Evolutionary conservation across 53 echinoderm and acorn worm species (phyloP).

Genomic region (Hippasteria phrygiana): DNA sequence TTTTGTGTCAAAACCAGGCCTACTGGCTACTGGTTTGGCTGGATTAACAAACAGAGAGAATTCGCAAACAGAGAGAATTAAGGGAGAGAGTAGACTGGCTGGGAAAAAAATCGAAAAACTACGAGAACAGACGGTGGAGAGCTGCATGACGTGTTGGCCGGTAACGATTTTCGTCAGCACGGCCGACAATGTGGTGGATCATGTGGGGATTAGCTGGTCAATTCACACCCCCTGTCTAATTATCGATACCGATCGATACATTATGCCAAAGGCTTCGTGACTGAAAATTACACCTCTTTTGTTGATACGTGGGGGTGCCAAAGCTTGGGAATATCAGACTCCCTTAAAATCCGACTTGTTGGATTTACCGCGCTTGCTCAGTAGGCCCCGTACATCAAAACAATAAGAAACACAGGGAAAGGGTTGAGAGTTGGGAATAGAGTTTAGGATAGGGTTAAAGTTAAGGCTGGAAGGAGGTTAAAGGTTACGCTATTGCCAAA

Average conservation of each 20-base stretch:
- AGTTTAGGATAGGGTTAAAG: no score
- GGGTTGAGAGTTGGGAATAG: no score
- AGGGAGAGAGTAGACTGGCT: not conserved
- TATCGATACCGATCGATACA: constrained; percentile 30
- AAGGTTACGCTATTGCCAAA: no score
- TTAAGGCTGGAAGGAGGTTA: no score
- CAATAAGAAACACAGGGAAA: no score
- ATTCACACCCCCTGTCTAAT: constrained; percentile 45
- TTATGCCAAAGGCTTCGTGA: not conserved
- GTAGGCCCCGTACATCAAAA: no score
- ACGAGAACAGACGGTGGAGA: not conserved
- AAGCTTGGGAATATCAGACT: no score
- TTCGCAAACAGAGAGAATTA: not conserved
- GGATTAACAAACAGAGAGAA: not conserved
- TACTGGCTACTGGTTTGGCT: not conserved
- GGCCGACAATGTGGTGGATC: constrained; percentile 7
- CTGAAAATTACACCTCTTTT: not conserved
- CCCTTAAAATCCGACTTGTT: no score
- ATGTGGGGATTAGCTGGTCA: constrained; percentile 35
- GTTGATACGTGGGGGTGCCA: not conserved
- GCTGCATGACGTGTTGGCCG: constrained; percentile 17
- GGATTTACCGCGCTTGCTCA: no score
- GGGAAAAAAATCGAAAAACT: not conserved
- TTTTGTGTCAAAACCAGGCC: not conserved
- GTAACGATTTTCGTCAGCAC: constrained; percentile 50